Conservation (phyloP, 2,797 vertebrate species). For the Rhinogobio ventralis region DNA sequence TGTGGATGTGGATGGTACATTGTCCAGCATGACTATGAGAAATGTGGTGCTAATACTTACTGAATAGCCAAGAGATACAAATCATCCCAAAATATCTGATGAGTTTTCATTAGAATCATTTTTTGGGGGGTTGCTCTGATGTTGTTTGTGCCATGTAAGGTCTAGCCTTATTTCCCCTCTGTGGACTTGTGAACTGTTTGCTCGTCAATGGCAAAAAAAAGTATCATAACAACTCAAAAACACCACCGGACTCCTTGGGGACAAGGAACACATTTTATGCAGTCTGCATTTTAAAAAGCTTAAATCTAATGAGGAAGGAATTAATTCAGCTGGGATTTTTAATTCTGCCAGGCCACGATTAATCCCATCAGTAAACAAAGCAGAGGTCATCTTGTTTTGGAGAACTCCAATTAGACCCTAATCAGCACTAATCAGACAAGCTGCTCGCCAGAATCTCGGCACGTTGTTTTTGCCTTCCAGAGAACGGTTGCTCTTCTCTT, state of each 20-base stretch:
- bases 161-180: neutral
- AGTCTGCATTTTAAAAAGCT: constrained; percentile 53
- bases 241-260: constrained; percentile 31
- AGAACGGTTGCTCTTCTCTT: constrained; percentile 60
- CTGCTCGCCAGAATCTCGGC: constrained; percentile 77
- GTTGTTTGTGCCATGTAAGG: neutral
- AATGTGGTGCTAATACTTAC: constrained; percentile 5
- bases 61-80: constrained; percentile 2
- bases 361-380: constrained; percentile 86
- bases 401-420: constrained; percentile 83
- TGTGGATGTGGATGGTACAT: neutral
- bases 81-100: constrained; percentile 17
- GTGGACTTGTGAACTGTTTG: constrained; percentile 10
- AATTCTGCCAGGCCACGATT: constrained; percentile 78
- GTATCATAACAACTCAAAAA: constrained; percentile 17
- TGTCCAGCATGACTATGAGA: neutral
- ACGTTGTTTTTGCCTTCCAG: constrained; percentile 10
- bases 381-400: constrained; percentile 85
- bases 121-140: constrained; percentile 38
- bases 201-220: neutral
- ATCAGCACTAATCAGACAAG: constrained; percentile 83
- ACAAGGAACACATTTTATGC: constrained; percentile 11
- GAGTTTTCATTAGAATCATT: constrained; percentile 4
- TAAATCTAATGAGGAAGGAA: constrained; percentile 74
- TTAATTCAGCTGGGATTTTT: constrained; percentile 76